Conservation (phyloP, 2,888 invertebrate genomes). For the Drosophila borborema region DNA sequence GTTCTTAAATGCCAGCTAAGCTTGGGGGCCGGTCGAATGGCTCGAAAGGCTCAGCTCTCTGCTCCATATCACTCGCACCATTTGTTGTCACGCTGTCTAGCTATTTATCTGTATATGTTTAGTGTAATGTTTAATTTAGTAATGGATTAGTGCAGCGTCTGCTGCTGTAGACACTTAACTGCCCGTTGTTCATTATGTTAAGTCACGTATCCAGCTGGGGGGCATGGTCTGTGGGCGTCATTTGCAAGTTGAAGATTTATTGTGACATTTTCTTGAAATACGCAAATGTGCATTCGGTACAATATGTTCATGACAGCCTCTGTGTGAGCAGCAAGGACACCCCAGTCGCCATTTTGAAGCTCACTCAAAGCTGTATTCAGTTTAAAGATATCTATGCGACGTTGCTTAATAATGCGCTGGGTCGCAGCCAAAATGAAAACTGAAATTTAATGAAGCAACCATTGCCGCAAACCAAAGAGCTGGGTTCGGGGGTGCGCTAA, state of each 20-base stretch:
- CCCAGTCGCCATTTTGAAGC: slow-evolving; percentile 19
- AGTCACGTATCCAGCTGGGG: slow-evolving; percentile 70
- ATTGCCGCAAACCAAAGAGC: slow-evolving; percentile 24
- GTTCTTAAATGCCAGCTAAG: slow-evolving; percentile 55
- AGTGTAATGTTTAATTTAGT: slow-evolving; percentile 83
- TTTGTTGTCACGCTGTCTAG: slow-evolving; percentile 78
- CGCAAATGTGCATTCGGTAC: slow-evolving; percentile 21
- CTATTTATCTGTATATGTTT: slow-evolving; percentile 79
- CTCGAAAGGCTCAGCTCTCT: slow-evolving; percentile 12
- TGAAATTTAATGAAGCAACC: slow-evolving; percentile 72
- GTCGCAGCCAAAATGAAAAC: slow-evolving; percentile 38
- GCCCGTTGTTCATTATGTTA: slow-evolving; percentile 68
- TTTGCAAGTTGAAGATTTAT: slow-evolving; percentile 75
- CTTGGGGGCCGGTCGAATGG: slow-evolving; percentile 19
- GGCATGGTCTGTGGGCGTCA: slow-evolving; percentile 22
- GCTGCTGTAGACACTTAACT: slow-evolving; percentile 22
- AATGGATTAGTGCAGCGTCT: slow-evolving; percentile 80
- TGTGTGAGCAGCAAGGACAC: background rate
- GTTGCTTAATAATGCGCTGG: background rate
- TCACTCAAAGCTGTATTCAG: slow-evolving; percentile 5
- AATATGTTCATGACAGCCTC: slow-evolving; percentile 34
- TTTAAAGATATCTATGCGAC: slow-evolving; percentile 4
- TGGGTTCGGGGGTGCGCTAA: background rate
- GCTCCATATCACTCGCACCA: slow-evolving; percentile 44
- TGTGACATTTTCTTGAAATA: slow-evolving; percentile 67